Base-by-base conservation (phyloP, 2,888 invertebrate genomes). In the Tiliacea citrago region DNA sequence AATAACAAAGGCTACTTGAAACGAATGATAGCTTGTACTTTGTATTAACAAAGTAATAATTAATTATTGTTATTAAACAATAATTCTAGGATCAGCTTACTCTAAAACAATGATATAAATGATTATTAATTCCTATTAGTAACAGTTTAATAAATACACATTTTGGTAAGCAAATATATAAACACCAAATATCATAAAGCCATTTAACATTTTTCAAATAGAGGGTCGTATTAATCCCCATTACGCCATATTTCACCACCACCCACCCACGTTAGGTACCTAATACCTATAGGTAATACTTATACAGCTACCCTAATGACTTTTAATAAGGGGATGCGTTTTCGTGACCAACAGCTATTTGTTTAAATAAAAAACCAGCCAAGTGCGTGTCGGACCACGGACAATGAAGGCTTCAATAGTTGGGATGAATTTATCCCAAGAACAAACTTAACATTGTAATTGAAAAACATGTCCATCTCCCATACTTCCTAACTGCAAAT, bases 271-370 rank as follows among this genome's bases (percentile, higher is more conserved):
- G 61, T 53, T 62, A 24, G 3, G 58, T 39, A 73, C 39, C 29
- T 29, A 29, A 71, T 62, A 49, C 18, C 29, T 61, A 70, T 75
- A 63, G 39, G 24, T 21, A 7, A 8, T 45, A 8, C 10, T 18
- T 49, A 63, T 39, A 84, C 58, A 49, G 73, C 68, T 73, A 68
- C 75, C 68, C 81, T 47, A 81, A 35, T 79, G 42, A 72, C 69
- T 78, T 57, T 55, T 60, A 76, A 45, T 10, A 60, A 18, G 62
- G 62, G 73, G 53, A 39, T 61, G 42, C 55, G 53, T 16, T 86
- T 62, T 39, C 85, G 86, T 87, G 84, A 79, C 77, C 24, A 73
- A 53, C 47, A 62, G 60, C 83, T 68, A 83, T 86, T 87, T 75
- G 47, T 62, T 81, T 66, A 75, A 60, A 57, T 51, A 16, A 29